These are phyloP conservation scores for Drosophila pseudotakahashii DNA, from an alignment of 2,888 invertebrate genomes.

Conservation along the genomic window DNA sequence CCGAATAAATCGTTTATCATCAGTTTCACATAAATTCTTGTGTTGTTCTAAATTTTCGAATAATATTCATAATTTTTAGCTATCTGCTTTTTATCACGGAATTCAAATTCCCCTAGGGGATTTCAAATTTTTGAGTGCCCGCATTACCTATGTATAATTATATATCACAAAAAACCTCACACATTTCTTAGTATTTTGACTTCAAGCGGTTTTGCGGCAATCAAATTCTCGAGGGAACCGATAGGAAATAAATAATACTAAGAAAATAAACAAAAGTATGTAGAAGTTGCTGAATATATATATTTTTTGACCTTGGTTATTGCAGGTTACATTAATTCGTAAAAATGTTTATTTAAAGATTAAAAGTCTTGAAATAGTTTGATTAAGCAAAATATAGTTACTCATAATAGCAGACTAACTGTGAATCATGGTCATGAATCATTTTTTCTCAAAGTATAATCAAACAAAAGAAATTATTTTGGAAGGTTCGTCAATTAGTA, in stretches of 20 bases:
- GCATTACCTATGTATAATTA: slow-evolving; percentile 24
- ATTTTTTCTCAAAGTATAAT: no score
- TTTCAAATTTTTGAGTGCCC: slow-evolving; percentile 5
- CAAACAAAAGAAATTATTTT: no score
- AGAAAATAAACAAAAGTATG: not conserved
- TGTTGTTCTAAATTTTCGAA: not conserved
- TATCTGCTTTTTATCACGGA: slow-evolving; percentile 3
- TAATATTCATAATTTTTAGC: not conserved
- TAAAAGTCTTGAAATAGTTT: not conserved
- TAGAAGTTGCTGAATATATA: not conserved
- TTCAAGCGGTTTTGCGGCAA: slow-evolving; percentile 30
- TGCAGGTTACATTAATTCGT: not conserved
- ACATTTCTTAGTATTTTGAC: not conserved
- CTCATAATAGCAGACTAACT: not conserved
- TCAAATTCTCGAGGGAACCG: slow-evolving; percentile 11
- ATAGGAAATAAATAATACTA: not conserved
- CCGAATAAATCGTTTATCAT: not conserved
- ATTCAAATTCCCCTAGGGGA: not conserved
- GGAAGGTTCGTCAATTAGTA: no score
- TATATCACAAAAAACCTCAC: slow-evolving; percentile 3
- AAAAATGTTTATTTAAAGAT: not conserved
- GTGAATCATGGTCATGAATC: no score
- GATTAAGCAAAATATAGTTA: not conserved
- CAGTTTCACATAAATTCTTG: not conserved
- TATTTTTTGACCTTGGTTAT: not conserved